These are phyloP conservation scores for Pelochelys cantorii DNA, from an alignment of 2,797 vertebrate species.

Conservation along the genomic window DNA sequence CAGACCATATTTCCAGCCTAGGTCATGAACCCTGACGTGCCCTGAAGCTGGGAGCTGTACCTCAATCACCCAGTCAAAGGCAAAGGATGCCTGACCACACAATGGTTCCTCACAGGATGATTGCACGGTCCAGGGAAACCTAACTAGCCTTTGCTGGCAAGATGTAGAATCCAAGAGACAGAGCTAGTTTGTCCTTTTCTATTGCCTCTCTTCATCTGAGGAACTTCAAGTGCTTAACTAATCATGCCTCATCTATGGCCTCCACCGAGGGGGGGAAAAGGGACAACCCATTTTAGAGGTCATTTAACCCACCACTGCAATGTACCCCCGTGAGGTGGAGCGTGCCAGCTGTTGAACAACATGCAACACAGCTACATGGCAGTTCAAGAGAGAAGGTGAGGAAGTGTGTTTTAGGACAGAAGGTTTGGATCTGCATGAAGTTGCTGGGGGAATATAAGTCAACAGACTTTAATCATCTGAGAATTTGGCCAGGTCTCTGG, in stretches of 20 bases:
- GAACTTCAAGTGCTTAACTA: background rate
- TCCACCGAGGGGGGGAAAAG: background rate
- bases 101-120: background rate
- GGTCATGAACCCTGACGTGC: rapidly evolving
- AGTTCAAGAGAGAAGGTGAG: background rate
- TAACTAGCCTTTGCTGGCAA: rapidly evolving
- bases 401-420: background rate
- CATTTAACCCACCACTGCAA: background rate
- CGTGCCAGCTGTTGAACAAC: background rate
- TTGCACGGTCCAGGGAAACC: background rate
- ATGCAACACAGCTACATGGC: background rate
- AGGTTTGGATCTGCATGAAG: background rate
- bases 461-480: background rate
- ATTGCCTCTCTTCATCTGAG: background rate
- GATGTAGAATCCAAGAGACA: rapidly evolving
- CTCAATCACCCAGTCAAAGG: rapidly evolving
- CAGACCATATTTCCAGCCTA: too few relatives aligned
- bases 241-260: background rate
- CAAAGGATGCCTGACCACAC: background rate
- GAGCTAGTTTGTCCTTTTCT: background rate
- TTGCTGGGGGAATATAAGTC: background rate
- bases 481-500: background rate
- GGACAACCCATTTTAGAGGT: background rate
- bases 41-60: rapidly evolving
- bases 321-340: background rate